A percentile compares a stretch with the other conserved stretches of the same genome.
Conservation (phyloP, 1,140 invertebrate genomes). For the Drosophila erecta region DNA sequence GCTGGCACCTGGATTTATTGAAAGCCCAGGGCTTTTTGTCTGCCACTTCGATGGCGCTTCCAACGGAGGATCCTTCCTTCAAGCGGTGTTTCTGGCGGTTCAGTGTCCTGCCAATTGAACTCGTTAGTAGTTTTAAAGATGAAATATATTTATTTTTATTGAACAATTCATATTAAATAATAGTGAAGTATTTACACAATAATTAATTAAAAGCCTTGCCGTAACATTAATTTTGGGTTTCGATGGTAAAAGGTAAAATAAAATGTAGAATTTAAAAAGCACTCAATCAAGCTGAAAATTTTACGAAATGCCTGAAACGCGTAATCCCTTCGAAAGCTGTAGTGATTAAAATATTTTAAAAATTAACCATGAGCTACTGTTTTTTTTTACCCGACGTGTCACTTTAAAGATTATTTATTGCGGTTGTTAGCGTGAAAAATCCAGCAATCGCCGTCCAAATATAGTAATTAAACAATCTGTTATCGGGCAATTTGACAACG, state of each 20-base stretch:
- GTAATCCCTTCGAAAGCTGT: constrained; percentile 10
- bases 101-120: constrained; percentile 1
- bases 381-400: neutral
- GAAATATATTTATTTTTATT: no score
- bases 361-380: constrained; percentile 16
- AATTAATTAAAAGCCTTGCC: neutral
- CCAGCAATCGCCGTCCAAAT: constrained; percentile 25
- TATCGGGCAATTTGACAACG: constrained; percentile 14
- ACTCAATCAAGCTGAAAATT: constrained; percentile 12
- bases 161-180: no score
- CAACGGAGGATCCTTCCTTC: neutral
- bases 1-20: constrained; percentile 11
- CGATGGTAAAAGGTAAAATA: neutral
- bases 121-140: neutral
- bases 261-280: constrained; percentile 14
- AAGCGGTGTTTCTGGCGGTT: neutral
- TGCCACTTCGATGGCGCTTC: neutral
- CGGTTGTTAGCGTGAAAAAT: neutral
- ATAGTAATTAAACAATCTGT: constrained; percentile 34
- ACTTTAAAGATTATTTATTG: constrained; percentile 26
- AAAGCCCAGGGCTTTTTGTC: constrained; percentile 6
- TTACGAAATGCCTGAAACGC: constrained; percentile 2
- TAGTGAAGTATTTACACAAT: neutral
- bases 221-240: neutral
- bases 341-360: constrained; percentile 22